Base-by-base conservation (phyloP, 2,113 vertebrate genomes). In the Sander lucioperca region DNA sequence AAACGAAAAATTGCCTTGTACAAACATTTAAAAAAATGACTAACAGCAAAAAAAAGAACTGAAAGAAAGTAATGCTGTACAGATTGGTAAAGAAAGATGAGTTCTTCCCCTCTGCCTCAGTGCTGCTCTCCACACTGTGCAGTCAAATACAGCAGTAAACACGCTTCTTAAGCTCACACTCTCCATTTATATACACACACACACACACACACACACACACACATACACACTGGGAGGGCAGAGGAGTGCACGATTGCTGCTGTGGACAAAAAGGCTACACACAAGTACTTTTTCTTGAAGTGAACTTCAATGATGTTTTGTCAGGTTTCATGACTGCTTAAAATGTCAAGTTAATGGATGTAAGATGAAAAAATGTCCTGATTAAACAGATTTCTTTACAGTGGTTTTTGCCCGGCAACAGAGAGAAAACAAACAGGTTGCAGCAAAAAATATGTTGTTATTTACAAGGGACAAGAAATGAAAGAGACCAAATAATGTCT, bases 1-100 rank as follows among this genome's bases (percentile, higher is more conserved):
- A 88, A 87, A 85, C 50, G 78, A 75, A 73, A 62, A 86, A 85
- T 27, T 15, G 39, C 54, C 57, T 69, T 19, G 21, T 90, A 92
- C 62, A 91, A 91, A 92, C 85, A 74, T 89, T 83, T 68, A 88
- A 90, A 92, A n/a, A 43, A 90, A 83, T 70, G 67, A 88, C 85
- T 56, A 27, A 73, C 70, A 25, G 30, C 45, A 56, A 30, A 25
- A 68, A 62, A 77, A 74, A 0, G 1, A 59, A 57, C 0, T 50
- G 9, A 54, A n/a, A n/a, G n/a, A n/a, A 71, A 61, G 19, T 81
- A 82, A 75, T 2, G 58, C 84, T 90, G 88, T 88, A 89, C 85
- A 88, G 47, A 58, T 72, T 45, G 82, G 10, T 77, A 27, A 8
- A 71, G 75, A 69, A 65, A 63, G 27, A 51, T 2, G 59, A 48